Conservation (phyloP, 30 jellyfish, hydroid and myxozoan genomes). For the Aurelia coerulea region DNA sequence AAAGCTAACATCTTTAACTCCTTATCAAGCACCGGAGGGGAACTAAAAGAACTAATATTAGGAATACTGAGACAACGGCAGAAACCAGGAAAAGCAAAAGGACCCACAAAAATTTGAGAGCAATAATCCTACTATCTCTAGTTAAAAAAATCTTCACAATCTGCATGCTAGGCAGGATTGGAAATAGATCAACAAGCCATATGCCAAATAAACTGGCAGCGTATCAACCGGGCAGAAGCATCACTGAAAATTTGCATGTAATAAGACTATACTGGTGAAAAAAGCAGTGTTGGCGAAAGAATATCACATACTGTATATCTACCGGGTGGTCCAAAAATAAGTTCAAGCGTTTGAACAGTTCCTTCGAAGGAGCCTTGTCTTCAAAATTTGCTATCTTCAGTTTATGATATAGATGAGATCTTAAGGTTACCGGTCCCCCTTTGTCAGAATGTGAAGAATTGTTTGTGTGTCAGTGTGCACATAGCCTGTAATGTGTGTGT, state of each 20-base stretch:
- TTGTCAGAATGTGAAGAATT: no score
- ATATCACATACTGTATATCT: not conserved
- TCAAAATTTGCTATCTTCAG: no score
- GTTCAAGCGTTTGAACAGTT: no score
- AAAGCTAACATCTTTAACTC: not conserved
- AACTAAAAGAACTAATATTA: no score
- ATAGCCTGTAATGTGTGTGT: no score
- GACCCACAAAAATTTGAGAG: constrained; percentile 42
- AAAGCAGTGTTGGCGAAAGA: not conserved
- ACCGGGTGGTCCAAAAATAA: no score
- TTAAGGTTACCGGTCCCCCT: no score
- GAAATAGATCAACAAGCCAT: constrained; percentile 8
- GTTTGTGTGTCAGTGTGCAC: no score
- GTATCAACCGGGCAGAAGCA: constrained; percentile 19
- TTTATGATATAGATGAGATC: no score
- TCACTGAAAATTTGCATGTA: constrained; percentile 22
- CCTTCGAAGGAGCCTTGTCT: no score
- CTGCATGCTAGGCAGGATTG: constrained; percentile 9
- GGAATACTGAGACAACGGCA: constrained; percentile 24
- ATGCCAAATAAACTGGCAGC: constrained; percentile 28
- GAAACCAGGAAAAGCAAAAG: constrained; percentile 58
- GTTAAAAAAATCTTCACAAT: constrained; percentile 39
- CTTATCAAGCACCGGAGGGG: not conserved
- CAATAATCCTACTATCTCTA: constrained; percentile 26
- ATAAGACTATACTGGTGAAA: constrained; percentile 7